Evolutionary conservation across 92 coral and sea anemone species (phyloP), one percentile per base, ranked within the genome.

Genomic region (Pocillopora grandis): DNA sequence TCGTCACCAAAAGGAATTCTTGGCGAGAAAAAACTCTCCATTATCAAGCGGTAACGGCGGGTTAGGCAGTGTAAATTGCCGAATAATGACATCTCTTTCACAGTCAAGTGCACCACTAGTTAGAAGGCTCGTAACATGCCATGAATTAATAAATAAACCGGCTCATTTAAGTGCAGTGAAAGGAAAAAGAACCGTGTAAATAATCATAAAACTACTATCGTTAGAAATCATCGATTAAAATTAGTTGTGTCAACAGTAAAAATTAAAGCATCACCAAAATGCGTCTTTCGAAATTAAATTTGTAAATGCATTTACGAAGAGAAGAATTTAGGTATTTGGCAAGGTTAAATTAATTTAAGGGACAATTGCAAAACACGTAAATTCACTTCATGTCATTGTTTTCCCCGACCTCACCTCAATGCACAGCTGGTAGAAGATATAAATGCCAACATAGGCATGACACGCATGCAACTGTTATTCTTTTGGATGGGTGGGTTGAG

Each of bases 201-300:
- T 59, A 71, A 60, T 10, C 42, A 58, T 23, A 67, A 21, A 59
- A 57, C 10, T 19, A 31, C 67, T 69, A 60, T 60, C 69, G 58
- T 70, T 71, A 27, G 12, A 16, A 71, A 71, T 70, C 59, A 19
- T 37, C 49, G 49, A 66, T 52, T 48, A 42, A 55, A 79, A 66
- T 79, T 66, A 79, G 55, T 49, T 12, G 64, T 79, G 83, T 56
- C 55, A 79, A 79, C 64, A n/a, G 68, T 35, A 20, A 58, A 36
- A 58, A 80, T 68, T 48, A 69, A 59, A 66, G 9, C 16, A 9
- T 35, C 20, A 13, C 31, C 1, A 19, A 80, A 81, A 71, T 59
- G 42, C 48, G 36, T 79, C 67, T 27, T 66, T 55, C 23, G 27
- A 18, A 58, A 80, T 68, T 58, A 80, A 80, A 68, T 57, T 70